Conservation (phyloP, 2,888 invertebrate species). For the Orthosia incerta region DNA sequence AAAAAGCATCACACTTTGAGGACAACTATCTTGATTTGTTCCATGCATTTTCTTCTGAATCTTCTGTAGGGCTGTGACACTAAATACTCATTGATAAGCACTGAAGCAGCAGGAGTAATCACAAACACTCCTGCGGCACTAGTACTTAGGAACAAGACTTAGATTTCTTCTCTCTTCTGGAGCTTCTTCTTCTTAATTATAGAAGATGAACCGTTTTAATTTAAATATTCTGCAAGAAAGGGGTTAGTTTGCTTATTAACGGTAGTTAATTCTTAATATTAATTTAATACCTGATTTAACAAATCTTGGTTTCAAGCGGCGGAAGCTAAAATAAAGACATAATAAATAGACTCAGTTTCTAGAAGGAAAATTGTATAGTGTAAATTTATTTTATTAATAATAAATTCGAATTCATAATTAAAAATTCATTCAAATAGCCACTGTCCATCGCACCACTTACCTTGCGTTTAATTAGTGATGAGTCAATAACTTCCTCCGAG, state of each 20-base stretch:
- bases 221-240: not conserved
- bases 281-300: not conserved
- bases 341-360: too few relatives aligned
- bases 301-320: not conserved
- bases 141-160: slow-evolving; percentile 97
- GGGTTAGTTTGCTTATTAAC: not conserved
- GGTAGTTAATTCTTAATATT: not conserved
- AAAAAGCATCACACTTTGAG: slow-evolving; percentile 4
- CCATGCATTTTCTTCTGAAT: slow-evolving; percentile 5
- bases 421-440: too few relatives aligned
- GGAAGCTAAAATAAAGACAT: not conserved
- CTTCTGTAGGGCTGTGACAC: slow-evolving; percentile 62
- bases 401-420: too few relatives aligned
- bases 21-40: slow-evolving; percentile 3
- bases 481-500: too few relatives aligned
- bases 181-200: not conserved
- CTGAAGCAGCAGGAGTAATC: slow-evolving; percentile 96
- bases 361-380: too few relatives aligned
- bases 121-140: slow-evolving; percentile 96
- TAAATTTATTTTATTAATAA: too few relatives aligned
- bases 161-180: slow-evolving; percentile 71
- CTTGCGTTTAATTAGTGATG: too few relatives aligned
- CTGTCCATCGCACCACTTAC: too few relatives aligned
- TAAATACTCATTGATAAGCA: slow-evolving; percentile 95
- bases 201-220: not conserved